Conservation (phyloP, 2,797 vertebrate genomes). For the Petrocephalus schoutedeni region DNA sequence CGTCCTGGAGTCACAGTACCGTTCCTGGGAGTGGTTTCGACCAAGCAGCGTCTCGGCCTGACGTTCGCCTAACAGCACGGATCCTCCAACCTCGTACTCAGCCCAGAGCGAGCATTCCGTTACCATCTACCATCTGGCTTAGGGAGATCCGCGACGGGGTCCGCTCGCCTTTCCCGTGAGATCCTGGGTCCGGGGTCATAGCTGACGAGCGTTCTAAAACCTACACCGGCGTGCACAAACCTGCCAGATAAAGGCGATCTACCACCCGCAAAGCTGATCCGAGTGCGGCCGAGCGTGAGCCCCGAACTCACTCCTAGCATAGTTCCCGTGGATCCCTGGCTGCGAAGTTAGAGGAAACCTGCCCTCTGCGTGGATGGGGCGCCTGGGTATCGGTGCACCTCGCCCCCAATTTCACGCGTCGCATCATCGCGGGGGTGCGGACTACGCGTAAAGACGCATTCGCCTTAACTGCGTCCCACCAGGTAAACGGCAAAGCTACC, state of each 20-base stretch:
- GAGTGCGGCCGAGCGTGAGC: background rate
- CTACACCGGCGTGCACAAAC: background rate
- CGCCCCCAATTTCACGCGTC: background rate
- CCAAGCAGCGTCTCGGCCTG: background rate
- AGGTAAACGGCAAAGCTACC: background rate
- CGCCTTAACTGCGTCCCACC: background rate
- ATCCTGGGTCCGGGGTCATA: background rate
- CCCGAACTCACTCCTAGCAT: background rate
- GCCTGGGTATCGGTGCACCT: background rate
- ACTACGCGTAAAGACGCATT: background rate
- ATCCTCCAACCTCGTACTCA: background rate
- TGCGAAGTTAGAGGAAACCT: no score
- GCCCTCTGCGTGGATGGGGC: no score
- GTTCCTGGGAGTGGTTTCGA: background rate
- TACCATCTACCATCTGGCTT: background rate
- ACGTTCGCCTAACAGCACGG: background rate
- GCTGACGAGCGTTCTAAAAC: background rate
- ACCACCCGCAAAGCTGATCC: background rate
- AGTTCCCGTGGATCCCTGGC: background rate
- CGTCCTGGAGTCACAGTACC: background rate
- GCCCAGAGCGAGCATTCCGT: background rate
- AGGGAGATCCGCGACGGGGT: background rate
- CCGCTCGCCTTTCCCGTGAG: background rate
- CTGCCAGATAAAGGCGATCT: background rate
- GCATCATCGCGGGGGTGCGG: background rate